These are phyloP conservation scores for Protaetia brevitarsis DNA, from an alignment of 1,140 invertebrate genomes.

Conservation along the genomic window DNA sequence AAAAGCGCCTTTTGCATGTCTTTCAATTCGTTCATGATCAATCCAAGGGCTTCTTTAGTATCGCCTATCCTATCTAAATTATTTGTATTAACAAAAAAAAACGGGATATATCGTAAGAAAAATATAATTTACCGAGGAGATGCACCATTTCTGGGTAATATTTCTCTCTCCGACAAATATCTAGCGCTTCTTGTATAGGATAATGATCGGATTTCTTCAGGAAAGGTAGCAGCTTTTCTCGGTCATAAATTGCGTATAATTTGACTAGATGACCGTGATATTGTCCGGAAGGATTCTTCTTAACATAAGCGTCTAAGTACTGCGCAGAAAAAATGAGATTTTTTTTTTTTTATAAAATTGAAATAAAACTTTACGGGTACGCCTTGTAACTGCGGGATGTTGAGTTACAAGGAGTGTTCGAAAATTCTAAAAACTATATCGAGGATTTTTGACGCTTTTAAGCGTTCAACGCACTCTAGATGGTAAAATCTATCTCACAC, in stretches of 20 bases:
- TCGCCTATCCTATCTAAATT: slow-evolving; percentile 81
- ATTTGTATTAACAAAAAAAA: neutral
- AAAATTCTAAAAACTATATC: no score
- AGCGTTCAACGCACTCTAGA: no score
- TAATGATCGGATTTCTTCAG: slow-evolving; percentile 85
- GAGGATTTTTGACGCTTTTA: no score
- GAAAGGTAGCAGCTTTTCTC: slow-evolving; percentile 83
- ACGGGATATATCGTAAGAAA: slow-evolving; percentile 16
- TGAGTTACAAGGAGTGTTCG: neutral
- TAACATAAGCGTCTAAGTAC: slow-evolving; percentile 74
- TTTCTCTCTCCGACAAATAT: slow-evolving; percentile 77
- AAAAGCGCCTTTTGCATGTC: slow-evolving; percentile 92
- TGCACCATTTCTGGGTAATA: slow-evolving; percentile 92
- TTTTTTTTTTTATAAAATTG: no score
- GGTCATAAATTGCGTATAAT: slow-evolving; percentile 87
- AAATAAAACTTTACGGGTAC: slow-evolving; percentile 40
- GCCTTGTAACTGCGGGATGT: slow-evolving; percentile 70
- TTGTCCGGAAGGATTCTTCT: slow-evolving; percentile 66
- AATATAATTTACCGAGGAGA: slow-evolving; percentile 63
- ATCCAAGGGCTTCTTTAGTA: slow-evolving; percentile 82
- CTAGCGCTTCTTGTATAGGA: slow-evolving; percentile 85
- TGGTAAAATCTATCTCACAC: no score
- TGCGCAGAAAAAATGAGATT: slow-evolving; percentile 46
- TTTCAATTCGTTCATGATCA: slow-evolving; percentile 80
- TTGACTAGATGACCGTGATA: slow-evolving; percentile 83